Evolutionary conservation across 2,113 vertebrate genomes (phyloP).

Genomic region (Ageneiosus marmoratus): DNA sequence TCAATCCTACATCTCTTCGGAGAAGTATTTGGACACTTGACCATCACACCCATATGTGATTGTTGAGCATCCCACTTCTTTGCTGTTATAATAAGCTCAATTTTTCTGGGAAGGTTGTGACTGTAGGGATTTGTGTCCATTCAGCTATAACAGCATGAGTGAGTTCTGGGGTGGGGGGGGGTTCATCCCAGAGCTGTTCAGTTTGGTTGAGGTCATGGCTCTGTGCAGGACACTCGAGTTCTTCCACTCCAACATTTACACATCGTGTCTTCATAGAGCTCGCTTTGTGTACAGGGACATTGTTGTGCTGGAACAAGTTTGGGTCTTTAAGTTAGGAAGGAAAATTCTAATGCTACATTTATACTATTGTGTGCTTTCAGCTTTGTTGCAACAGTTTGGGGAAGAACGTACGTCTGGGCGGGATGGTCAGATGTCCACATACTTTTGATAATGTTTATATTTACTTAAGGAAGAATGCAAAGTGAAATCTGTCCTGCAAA

Average conservation of each 20-base stretch:
- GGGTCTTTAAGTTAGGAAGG: too few species aligned
- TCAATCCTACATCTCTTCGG: not conserved
- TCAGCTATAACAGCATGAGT: not conserved
- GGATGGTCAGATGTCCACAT: not conserved
- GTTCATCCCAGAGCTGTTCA: not conserved
- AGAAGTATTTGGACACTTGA: not conserved
- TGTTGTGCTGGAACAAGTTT: not conserved
- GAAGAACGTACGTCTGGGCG: too few species aligned
- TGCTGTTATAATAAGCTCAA: too few species aligned
- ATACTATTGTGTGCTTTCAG: too few species aligned
- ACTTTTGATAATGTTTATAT: not conserved
- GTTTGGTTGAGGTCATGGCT: not conserved
- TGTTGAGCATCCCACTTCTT: not conserved
- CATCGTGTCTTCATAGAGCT: not conserved
- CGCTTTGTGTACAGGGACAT: not conserved
- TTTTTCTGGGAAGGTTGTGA: too few species aligned
- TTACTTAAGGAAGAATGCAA: too few species aligned
- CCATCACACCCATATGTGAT: not conserved
- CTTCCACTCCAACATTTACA: not conserved
- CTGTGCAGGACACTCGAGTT: not conserved
- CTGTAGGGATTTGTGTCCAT: not conserved
- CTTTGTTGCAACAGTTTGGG: too few species aligned
- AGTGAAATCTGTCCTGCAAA: too few species aligned
- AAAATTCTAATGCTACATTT: too few species aligned
- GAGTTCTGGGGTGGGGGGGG: not conserved